These are phyloP conservation scores for Drosophila affinis DNA, from an alignment of 2,888 invertebrate genomes.

Conservation along the genomic window DNA sequence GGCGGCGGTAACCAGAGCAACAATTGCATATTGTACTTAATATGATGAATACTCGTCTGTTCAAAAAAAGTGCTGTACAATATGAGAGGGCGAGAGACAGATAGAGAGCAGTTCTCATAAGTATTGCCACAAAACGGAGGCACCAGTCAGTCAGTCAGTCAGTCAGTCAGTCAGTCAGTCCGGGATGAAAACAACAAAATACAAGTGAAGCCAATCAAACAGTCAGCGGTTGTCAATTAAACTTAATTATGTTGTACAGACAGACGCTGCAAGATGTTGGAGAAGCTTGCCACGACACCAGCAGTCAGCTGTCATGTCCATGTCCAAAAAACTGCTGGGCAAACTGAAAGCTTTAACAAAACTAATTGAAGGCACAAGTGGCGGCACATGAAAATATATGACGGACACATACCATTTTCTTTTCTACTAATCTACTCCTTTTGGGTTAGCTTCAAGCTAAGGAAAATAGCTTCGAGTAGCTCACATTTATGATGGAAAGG, in stretches of 20 bases:
- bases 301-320: background rate
- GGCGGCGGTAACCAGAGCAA: constrained; percentile 27
- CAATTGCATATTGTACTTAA: constrained; percentile 45
- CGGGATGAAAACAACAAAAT: constrained; percentile 10
- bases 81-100: constrained; percentile 13
- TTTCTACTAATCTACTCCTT: too few species aligned
- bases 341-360: background rate
- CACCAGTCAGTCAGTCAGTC: constrained; percentile 27
- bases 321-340: background rate
- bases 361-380: background rate
- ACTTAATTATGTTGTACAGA: constrained; percentile 74
- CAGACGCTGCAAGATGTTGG: constrained; percentile 60
- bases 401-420: too few species aligned
- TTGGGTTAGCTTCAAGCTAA: too few species aligned
- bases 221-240: constrained; percentile 78
- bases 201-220: constrained; percentile 67
- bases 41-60: constrained; percentile 30
- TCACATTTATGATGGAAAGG: too few species aligned
- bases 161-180: constrained; percentile 27
- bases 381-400: too few species aligned
- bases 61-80: constrained; percentile 20
- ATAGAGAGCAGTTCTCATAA: too few species aligned
- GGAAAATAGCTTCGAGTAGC: too few species aligned
- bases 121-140: background rate
- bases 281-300: background rate